Base-by-base conservation (phyloP, 2,888 invertebrate species). In the Eupithecia inturbata region DNA sequence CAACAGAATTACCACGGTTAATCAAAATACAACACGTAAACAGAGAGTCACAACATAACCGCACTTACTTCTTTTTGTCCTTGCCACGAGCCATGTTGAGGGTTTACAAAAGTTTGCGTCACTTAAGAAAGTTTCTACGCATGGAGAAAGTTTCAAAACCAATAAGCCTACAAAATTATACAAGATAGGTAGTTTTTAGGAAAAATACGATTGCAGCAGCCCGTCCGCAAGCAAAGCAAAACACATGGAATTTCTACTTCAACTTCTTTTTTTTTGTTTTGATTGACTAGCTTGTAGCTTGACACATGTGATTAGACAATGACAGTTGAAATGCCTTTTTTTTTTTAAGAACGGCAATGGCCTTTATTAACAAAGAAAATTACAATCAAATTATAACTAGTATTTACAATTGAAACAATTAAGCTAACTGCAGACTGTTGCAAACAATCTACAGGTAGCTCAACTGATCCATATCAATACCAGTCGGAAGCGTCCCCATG, bases 21-120 rank as follows among this genome's bases (percentile, higher is more conserved):
- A 71, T 68, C 2, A 75, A 62, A 73, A 63, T 62, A 68, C 12
- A 74, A 72, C 67, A 73, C 64, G 63, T 73, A 72, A 72, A 76
- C 60, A 81, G 36, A 75, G 73, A 78, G 72, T 69, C 77, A 75
- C 70, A 77, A 80, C 76, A 78, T 84, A 85, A 87, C 83, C 83
- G 82, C 78, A 92, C 93, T 91, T 87, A 94, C 94, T 93, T 92
- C 82, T 94, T 94, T 81, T 93, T 94, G 70, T 94, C 94, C 79
- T 94, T 94, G 69, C 94, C 94, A 63, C 94, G 94, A 74, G 94
- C 94, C 94, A 94, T 66, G 26, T 94, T 85, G 73, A 83, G 73
- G 57, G 74, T 72, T 72, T 66, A 14, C 9, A 19, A n/a, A 63
- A 41, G 19, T 19, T 62, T 62, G 28, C 7, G 28, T 28, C 26